A percentile compares a stretch with the other conserved stretches of the same genome.
Conservation (phyloP, 2,113 vertebrate species). For the Caranx ignobilis region DNA sequence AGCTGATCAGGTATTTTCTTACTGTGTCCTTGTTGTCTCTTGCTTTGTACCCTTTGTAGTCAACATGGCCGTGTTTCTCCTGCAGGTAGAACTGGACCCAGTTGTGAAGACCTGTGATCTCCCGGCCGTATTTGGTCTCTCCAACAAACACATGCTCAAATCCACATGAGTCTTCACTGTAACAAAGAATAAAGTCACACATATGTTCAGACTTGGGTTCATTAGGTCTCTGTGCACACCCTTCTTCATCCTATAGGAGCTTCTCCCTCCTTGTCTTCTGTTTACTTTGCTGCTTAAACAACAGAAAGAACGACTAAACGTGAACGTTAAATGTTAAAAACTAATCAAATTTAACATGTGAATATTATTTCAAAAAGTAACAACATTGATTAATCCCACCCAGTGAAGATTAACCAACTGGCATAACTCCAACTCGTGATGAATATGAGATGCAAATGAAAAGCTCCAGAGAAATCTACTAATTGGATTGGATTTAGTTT, state of each 20-base stretch:
- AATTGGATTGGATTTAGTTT: no score
- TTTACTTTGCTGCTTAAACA: neutral
- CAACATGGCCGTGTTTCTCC: constrained; percentile 85
- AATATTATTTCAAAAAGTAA: no score
- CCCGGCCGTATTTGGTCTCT: constrained; percentile 83
- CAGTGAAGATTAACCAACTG: neutral
- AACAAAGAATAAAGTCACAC: constrained; percentile 7
- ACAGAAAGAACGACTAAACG: neutral
- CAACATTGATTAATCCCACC: no score
- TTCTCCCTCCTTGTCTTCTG: neutral
- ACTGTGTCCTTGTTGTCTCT: constrained; percentile 83
- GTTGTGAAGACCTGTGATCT: constrained; percentile 90
- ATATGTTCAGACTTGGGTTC: neutral
- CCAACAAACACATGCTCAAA: constrained; percentile 93
- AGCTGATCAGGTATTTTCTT: constrained; percentile 41
- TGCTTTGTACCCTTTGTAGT: constrained; percentile 89
- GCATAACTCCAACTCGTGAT: neutral
- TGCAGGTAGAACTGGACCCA: constrained; percentile 93
- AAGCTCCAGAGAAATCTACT: no score
- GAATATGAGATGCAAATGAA: neutral
- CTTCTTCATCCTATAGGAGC: neutral
- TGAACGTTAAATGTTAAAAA: neutral
- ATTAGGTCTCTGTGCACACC: neutral
- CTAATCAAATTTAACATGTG: neutral
- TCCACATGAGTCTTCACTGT: constrained; percentile 88